A percentile compares a stretch with the other conserved stretches of the same genome.
Conservation (phyloP, 2,113 vertebrate genomes). For the Ictalurus punctatus region DNA sequence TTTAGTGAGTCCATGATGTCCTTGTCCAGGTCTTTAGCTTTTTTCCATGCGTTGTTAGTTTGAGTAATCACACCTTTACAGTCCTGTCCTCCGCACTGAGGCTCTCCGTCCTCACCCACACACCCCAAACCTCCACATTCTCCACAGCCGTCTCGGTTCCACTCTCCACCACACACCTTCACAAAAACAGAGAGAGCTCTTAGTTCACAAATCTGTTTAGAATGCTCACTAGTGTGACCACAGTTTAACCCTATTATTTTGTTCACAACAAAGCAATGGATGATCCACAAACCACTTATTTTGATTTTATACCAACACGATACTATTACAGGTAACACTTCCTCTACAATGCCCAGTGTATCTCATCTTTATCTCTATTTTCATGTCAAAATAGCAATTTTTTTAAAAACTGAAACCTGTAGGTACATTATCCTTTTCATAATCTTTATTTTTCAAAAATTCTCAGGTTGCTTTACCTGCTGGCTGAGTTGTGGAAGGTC, state of each 20-base stretch:
- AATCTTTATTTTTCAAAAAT: not conserved
- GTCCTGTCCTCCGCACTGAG: constrained; percentile 82
- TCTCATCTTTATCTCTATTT: not conserved
- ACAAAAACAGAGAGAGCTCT: not conserved
- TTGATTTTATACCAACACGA: not conserved
- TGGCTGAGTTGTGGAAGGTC: constrained; percentile 78
- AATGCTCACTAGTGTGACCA: not conserved
- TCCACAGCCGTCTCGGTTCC: constrained; percentile 72
- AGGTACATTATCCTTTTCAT: not conserved
- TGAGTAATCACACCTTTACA: constrained; percentile 76
- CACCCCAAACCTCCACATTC: constrained; percentile 86
- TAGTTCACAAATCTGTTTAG: not conserved
- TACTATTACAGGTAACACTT: not conserved
- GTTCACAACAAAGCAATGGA: not conserved
- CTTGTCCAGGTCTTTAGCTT: constrained; percentile 83
- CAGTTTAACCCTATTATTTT: not conserved
- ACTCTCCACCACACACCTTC: constrained; percentile 83
- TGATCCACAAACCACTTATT: not conserved
- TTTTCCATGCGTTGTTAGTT: constrained; percentile 76
- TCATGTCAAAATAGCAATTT: not conserved
- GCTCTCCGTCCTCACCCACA: constrained; percentile 66
- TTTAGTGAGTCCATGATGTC: constrained; percentile 82
- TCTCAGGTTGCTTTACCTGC: constrained; percentile 71
- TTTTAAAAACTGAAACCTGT: not conserved
- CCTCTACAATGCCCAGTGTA: not conserved